A percentile compares a stretch with the other conserved stretches of the same genome.
Evolutionary conservation across 2,888 invertebrate genomes (phyloP).

Genomic region (Phasia obesa): DNA sequence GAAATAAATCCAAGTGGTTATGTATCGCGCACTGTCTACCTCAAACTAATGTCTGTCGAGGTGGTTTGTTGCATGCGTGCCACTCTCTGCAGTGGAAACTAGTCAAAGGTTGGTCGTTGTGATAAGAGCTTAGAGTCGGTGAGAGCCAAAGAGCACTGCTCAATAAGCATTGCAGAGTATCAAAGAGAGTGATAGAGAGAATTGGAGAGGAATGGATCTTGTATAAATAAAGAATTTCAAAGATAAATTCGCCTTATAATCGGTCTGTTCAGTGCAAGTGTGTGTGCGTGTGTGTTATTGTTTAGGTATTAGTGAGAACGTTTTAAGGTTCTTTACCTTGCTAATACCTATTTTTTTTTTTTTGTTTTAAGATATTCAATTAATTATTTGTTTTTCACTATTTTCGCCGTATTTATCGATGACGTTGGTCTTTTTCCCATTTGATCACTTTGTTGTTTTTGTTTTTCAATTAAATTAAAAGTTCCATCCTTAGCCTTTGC

Average conservation of each 20-base stretch:
- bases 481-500: conserved; percentile 10
- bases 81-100: conserved; percentile 58
- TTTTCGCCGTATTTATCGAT: conserved; percentile 64
- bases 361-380: conserved; percentile 39
- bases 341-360: background rate
- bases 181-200: conserved; percentile 11
- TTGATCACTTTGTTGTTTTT: conserved; percentile 24
- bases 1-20: conserved; percentile 67
- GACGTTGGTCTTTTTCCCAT: conserved; percentile 60
- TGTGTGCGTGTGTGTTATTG: background rate
- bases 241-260: conserved; percentile 54
- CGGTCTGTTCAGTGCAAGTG: background rate
- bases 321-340: background rate
- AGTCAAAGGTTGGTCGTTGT: conserved; percentile 30
- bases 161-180: background rate
- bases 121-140: conserved; percentile 1
- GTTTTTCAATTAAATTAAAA: conserved; percentile 42
- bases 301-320: conserved; percentile 23
- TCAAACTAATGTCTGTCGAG: conserved; percentile 64
- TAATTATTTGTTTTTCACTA: conserved; percentile 41
- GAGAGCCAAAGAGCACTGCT: conserved; percentile 4
- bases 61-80: conserved; percentile 68
- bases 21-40: conserved; percentile 66
- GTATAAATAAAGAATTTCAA: background rate
- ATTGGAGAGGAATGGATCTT: conserved; percentile 20